Evolutionary conservation across 2,888 invertebrate species (phyloP).

Genomic region (Chelonus formosanus): DNA sequence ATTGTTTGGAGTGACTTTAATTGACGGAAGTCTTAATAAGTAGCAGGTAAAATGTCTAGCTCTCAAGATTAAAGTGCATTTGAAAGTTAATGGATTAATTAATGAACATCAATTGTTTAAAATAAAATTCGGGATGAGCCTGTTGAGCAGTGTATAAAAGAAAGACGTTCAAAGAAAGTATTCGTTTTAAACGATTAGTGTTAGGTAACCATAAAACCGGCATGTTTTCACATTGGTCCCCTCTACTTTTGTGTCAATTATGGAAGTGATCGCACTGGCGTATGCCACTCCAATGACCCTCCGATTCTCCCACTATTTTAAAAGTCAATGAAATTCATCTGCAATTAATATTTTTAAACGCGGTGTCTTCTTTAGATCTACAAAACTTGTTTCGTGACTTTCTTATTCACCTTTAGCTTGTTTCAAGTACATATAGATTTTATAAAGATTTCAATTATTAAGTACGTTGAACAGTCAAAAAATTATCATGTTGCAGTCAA

Average conservation of each 20-base stretch:
- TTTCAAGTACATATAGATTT: too few relatives aligned
- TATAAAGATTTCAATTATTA: too few relatives aligned
- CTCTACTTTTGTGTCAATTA: not conserved
- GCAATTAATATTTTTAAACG: conserved; percentile 5
- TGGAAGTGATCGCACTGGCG: not conserved
- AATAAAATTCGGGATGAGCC: not conserved
- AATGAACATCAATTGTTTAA: not conserved
- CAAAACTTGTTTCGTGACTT: too few relatives aligned
- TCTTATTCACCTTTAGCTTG: too few relatives aligned
- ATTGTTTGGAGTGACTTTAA: too few relatives aligned
- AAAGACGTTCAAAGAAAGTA: not conserved
- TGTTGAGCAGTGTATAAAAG: too few relatives aligned
- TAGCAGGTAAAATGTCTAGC: too few relatives aligned
- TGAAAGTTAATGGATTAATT: too few relatives aligned
- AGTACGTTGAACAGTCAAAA: too few relatives aligned
- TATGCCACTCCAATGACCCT: not conserved
- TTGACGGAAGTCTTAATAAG: too few relatives aligned
- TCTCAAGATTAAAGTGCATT: too few relatives aligned
- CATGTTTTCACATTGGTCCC: conserved; percentile 2
- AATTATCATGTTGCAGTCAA: too few relatives aligned
- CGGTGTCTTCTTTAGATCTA: not conserved
- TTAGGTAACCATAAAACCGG: not conserved
- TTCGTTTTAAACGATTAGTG: not conserved
- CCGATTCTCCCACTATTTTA: conserved; percentile 3
- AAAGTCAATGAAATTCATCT: conserved; percentile 11